phyloP scores from a whole-genome alignment of 2,797 vertebrate genomes.

The Australoheros facetus region DNA sequence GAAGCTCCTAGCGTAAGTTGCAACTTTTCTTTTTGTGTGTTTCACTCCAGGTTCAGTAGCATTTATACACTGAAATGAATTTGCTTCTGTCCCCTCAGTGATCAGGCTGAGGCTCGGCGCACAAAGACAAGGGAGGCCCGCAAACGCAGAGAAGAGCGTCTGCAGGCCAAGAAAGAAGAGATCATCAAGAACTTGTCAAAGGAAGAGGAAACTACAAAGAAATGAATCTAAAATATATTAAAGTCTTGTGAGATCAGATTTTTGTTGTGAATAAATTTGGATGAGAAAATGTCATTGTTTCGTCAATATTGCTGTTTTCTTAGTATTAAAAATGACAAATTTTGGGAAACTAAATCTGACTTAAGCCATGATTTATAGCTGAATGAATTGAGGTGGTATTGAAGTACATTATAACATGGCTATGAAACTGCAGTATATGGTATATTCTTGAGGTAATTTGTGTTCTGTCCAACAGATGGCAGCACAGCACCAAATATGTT shows the following conservation, averaged over 20 bases:
- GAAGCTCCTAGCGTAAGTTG: constrained; percentile 94
- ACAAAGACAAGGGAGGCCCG: constrained; percentile 96
- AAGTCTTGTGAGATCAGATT: constrained; percentile 2
- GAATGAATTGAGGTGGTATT: neutral
- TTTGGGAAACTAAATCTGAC: neutral
- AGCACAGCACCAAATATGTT: constrained; percentile 30
- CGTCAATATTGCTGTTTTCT: neutral
- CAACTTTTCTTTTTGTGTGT: neutral
- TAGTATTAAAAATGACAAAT: neutral
- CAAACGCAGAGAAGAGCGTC: constrained; percentile 92
- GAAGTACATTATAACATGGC: neutral
- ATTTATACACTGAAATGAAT: neutral
- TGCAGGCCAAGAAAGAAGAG: constrained; percentile 95
- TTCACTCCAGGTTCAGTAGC: neutral
- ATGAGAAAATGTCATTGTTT: constrained; percentile 6
- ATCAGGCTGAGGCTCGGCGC: constrained; percentile 95
- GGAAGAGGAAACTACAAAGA: constrained; percentile 93
- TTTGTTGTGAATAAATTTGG: constrained; percentile 68
- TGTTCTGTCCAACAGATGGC: constrained; percentile 53
- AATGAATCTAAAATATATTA: constrained; percentile 72
- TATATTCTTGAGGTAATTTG: neutral
- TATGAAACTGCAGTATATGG: neutral
- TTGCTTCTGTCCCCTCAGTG: constrained; percentile 70
- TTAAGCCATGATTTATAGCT: neutral
- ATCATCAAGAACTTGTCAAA: constrained; percentile 95